A percentile compares a stretch with the other conserved stretches of the same genome.
Evolutionary conservation across 2,888 invertebrate genomes (phyloP).

Genomic region (Athetis lepigone): DNA sequence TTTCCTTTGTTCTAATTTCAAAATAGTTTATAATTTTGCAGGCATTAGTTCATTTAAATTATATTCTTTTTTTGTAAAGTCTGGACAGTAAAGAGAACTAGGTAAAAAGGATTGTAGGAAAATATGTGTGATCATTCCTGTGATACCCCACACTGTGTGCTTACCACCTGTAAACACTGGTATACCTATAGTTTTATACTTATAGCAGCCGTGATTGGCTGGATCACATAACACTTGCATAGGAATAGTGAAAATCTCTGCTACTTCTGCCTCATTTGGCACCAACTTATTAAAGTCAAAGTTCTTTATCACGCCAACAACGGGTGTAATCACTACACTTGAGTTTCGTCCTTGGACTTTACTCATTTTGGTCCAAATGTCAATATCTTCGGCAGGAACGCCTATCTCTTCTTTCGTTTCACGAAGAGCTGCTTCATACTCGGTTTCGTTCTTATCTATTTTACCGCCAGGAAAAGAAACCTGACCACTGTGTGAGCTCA

Average conservation of each 20-base stretch:
- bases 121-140: slow-evolving; percentile 94
- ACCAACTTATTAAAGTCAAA: slow-evolving; percentile 88
- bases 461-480: slow-evolving; percentile 97
- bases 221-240: slow-evolving; percentile 92
- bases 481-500: slow-evolving; percentile 95
- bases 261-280: slow-evolving; percentile 94
- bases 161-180: slow-evolving; percentile 90
- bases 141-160: slow-evolving; percentile 94
- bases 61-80: slow-evolving; percentile 76
- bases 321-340: slow-evolving; percentile 92
- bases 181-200: slow-evolving; percentile 87
- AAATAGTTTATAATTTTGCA: slow-evolving; percentile 38
- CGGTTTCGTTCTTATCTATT: slow-evolving; percentile 91
- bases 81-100: slow-evolving; percentile 71
- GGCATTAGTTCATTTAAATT: slow-evolving; percentile 74
- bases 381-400: slow-evolving; percentile 90
- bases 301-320: slow-evolving; percentile 91
- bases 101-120: slow-evolving; percentile 86
- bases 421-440: slow-evolving; percentile 94
- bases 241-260: slow-evolving; percentile 93
- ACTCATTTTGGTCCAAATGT: slow-evolving; percentile 92
- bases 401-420: slow-evolving; percentile 98
- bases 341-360: slow-evolving; percentile 75
- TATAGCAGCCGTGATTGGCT: slow-evolving; percentile 91
- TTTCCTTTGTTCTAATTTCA: background rate